Evolutionary conservation across 2,888 invertebrate genomes (phyloP), one percentile per base, ranked within the genome.

Genomic region (Blera fallax): DNA sequence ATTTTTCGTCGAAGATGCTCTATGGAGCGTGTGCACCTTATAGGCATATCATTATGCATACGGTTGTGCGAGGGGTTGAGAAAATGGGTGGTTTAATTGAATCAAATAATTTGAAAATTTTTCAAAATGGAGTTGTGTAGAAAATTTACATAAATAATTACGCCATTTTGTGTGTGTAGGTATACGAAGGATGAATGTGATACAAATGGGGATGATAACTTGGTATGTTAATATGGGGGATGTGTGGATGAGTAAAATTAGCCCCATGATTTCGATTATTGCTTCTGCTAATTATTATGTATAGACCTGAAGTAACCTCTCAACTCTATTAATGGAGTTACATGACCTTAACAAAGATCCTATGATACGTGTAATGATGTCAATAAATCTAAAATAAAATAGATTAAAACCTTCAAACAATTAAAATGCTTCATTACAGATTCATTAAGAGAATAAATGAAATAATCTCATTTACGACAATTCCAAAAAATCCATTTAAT

Each of bases 91-190:
- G 65, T 89, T 87, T 90, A 90, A 90, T 90, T 90, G 90, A 90
- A 90, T 90, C 90, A 90, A 90, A 90, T 89, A 90, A 90, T 90
- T 90, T 90, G 90, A 89, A 90, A 90, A 89, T 90, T 81, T 90
- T 78, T 60, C 60, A 83, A 82, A 78, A 65, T 70, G 84, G 64
- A 77, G 69, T 64, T 72, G 60, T 43, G 72, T 72, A 43, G 45
- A 65, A 64, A 70, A 83, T 87, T 82, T 79, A 50, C 73, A 78
- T 72, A 50, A 72, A 76, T 73, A 77, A 77, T 76, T 72, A 62
- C 76, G 65, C 70, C 67, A 81, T 87, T 85, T 84, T 87, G 82
- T 43, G 8, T 4, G 60, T n/a, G 8, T 0, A n/a, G n/a, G n/a
- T n/a, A 1, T 4, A 27, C 6, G 3, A 37, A 27, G 40, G 24